Evolutionary conservation across 2,113 vertebrate genomes (phyloP).

Genomic region (Elgaria multicarinata): DNA sequence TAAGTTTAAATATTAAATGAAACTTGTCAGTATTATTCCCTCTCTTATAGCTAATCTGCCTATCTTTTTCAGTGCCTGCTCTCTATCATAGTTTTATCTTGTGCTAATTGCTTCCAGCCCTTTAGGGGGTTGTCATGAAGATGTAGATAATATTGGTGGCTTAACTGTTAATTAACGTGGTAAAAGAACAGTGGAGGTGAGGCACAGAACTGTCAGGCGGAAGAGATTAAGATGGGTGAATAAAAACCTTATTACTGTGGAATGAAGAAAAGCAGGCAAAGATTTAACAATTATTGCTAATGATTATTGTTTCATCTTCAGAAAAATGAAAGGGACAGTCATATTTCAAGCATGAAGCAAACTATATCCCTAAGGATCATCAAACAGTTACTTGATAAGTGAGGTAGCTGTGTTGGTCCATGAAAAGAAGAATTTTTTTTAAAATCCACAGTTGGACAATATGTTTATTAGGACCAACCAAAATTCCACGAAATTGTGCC

Average conservation of each 20-base stretch:
- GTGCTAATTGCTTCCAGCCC: conserved; percentile 53
- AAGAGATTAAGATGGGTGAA: neutral
- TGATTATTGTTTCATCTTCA: neutral
- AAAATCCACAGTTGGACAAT: too few species aligned
- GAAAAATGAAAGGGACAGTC: neutral
- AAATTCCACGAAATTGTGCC: too few species aligned
- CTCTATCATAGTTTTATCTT: conserved; percentile 37
- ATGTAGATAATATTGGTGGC: conserved; percentile 47
- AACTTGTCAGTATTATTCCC: conserved; percentile 29
- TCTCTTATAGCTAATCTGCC: conserved; percentile 32
- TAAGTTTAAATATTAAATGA: neutral
- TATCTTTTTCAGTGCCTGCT: conserved; percentile 33
- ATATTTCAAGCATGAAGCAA: neutral
- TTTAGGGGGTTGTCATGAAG: conserved; percentile 44
- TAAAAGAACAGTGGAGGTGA: conserved; percentile 26
- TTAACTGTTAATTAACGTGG: conserved; percentile 61
- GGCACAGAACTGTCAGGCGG: conserved; percentile 33
- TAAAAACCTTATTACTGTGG: rapidly evolving
- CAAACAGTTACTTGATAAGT: neutral
- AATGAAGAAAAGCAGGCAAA: neutral
- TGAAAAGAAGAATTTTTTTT: too few species aligned
- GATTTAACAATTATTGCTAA: neutral
- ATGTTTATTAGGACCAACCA: too few species aligned
- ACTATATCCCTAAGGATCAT: neutral
- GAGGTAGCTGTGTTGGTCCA: too few species aligned